Conservation (phyloP, 2,113 vertebrate species). For the Aptenodytes patagonicus region DNA sequence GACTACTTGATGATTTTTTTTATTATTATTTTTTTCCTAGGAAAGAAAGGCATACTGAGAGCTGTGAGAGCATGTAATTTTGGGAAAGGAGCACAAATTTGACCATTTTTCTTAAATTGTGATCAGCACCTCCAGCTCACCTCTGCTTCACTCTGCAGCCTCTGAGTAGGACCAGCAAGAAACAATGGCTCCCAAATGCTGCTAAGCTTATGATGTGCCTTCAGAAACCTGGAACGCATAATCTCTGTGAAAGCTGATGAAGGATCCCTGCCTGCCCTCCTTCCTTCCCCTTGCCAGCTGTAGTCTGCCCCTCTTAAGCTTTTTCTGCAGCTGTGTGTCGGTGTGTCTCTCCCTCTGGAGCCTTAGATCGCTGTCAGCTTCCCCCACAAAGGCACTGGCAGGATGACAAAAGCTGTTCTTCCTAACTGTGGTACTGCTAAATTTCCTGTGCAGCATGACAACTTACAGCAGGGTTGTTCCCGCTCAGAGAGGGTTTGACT, state of each 20-base stretch:
- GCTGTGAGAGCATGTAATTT: neutral
- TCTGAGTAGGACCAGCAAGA: constrained; percentile 37
- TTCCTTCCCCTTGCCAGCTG: neutral
- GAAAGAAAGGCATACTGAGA: constrained; percentile 31
- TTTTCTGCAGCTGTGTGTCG: constrained; percentile 10
- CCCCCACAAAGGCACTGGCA: neutral
- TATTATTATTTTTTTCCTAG: neutral
- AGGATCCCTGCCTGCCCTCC: constrained; percentile 42
- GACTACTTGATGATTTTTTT: neutral
- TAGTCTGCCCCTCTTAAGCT: constrained; percentile 24
- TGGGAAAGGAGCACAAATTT: constrained; percentile 6
- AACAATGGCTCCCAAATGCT: constrained; percentile 53
- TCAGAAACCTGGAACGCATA: constrained; percentile 25
- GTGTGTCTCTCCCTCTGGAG: neutral
- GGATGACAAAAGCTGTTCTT: neutral
- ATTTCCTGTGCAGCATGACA: neutral
- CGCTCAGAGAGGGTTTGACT: neutral
- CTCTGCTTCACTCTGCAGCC: constrained; percentile 47
- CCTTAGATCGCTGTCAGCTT: neutral
- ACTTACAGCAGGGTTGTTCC: neutral
- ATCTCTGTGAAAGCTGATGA: constrained; percentile 28
- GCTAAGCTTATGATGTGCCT: constrained; percentile 64
- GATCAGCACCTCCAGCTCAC: neutral
- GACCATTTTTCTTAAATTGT: constrained; percentile 7
- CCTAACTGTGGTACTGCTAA: neutral